Percentiles rank a stretch among this genome's conserved stretches.
Evolutionary conservation across 1,140 invertebrate species (phyloP).

Genomic region (Drosophila mauritiana): DNA sequence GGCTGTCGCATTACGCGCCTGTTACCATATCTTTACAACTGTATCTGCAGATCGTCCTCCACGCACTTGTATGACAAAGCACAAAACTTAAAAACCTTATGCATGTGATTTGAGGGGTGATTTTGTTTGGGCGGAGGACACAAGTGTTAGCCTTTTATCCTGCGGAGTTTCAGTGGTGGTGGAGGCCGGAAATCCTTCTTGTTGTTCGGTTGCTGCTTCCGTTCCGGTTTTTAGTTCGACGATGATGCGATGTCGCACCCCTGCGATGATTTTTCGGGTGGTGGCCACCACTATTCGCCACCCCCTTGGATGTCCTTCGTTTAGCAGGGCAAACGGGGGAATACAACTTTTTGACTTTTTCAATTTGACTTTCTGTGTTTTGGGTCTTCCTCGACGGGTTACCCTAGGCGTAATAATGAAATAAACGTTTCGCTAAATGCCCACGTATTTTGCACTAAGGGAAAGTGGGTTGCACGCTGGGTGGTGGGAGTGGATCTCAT

Average conservation of each 20-base stretch:
- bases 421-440: conserved; percentile 84
- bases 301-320: conserved; percentile 18
- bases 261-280: conserved; percentile 37
- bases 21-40: conserved; percentile 82
- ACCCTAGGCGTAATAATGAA: conserved; percentile 79
- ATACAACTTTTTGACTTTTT: conserved; percentile 76
- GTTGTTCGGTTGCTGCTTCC: conserved; percentile 52
- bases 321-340: conserved; percentile 14
- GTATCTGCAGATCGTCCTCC: conserved; percentile 77
- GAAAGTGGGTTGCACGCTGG: background rate
- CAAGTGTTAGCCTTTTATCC: conserved; percentile 67
- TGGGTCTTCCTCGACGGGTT: conserved; percentile 26
- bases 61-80: conserved; percentile 80
- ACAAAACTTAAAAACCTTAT: conserved; percentile 82
- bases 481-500: conserved; percentile 18
- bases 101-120: conserved; percentile 74
- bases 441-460: conserved; percentile 63
- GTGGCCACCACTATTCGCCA: conserved; percentile 39
- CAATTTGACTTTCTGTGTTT: conserved; percentile 69
- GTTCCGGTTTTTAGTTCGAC: conserved; percentile 70
- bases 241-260: conserved; percentile 46
- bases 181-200: conserved; percentile 47
- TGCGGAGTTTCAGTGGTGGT: conserved; percentile 32
- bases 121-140: conserved; percentile 27
- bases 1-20: conserved; percentile 79